phyloP scores from a whole-genome alignment of 2,888 invertebrate species.

The Neuroscelio doddi region DNA sequence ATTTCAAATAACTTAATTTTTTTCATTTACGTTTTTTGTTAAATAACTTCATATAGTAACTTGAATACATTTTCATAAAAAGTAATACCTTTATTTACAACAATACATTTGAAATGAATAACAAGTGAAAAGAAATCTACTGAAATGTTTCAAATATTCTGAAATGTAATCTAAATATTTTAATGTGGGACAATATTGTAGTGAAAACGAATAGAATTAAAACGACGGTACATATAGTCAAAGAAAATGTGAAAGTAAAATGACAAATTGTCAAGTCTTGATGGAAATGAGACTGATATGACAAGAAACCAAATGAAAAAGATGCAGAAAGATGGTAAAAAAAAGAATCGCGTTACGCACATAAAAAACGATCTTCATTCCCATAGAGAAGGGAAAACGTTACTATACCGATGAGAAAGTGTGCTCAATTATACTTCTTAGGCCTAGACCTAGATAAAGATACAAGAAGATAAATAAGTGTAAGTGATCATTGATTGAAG shows the following conservation, averaged over 20 bases:
- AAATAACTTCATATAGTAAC: too few species aligned
- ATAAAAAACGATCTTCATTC: conserved; percentile 12
- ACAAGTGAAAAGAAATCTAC: too few species aligned
- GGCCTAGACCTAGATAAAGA: conserved; percentile 30
- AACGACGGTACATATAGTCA: not conserved
- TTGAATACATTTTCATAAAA: too few species aligned
- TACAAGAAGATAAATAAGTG: conserved; percentile 11
- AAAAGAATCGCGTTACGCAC: conserved; percentile 14
- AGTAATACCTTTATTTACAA: too few species aligned
- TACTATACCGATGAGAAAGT: conserved; percentile 29
- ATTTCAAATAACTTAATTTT: too few species aligned
- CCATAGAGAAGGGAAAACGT: conserved; percentile 29
- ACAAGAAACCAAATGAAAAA: conserved; percentile 8
- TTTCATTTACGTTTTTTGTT: too few species aligned
- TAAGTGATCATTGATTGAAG: conserved; percentile 20
- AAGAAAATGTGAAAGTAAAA: conserved; percentile 30
- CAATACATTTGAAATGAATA: too few species aligned
- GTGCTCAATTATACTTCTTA: conserved; percentile 22
- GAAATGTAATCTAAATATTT: too few species aligned
- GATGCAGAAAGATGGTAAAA: conserved; percentile 14
- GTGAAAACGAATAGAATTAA: too few species aligned
- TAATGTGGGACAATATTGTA: too few species aligned
- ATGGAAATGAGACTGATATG: not conserved
- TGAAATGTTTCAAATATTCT: too few species aligned
- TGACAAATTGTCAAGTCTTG: conserved; percentile 8